Evolutionary conservation across 2,888 invertebrate genomes (phyloP).

Genomic region (Ectemnius cavifrons): DNA sequence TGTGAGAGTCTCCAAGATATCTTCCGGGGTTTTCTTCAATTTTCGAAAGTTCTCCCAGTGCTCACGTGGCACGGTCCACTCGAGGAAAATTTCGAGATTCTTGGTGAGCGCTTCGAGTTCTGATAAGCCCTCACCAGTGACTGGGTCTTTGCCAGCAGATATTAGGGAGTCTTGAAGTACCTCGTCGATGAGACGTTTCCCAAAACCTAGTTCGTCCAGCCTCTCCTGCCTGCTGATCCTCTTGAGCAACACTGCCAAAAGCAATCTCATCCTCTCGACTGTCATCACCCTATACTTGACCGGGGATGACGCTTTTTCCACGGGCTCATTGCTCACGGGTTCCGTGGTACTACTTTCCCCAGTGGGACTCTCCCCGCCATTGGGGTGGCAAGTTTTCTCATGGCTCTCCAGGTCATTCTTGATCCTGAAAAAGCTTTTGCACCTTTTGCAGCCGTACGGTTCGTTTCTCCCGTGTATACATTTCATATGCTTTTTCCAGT

Average conservation of each 20-base stretch:
- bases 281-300: constrained; percentile 81
- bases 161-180: constrained; percentile 88
- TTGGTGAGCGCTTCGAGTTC: constrained; percentile 84
- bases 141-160: constrained; percentile 85
- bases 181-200: constrained; percentile 87
- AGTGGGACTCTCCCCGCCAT: constrained; percentile 27
- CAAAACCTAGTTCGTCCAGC: constrained; percentile 88
- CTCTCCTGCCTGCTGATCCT: constrained; percentile 90
- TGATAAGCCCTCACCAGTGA: constrained; percentile 79
- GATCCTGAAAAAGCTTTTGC: constrained; percentile 86
- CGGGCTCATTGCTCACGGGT: constrained; percentile 23
- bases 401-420: constrained; percentile 87
- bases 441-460: constrained; percentile 87
- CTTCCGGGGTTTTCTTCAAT: constrained; percentile 88
- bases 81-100: constrained; percentile 88
- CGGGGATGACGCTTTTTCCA: constrained; percentile 58
- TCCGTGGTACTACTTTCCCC: constrained; percentile 45
- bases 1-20: constrained; percentile 87
- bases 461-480: constrained; percentile 89
- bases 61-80: constrained; percentile 89
- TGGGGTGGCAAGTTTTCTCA: constrained; percentile 73
- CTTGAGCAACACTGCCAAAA: constrained; percentile 89
- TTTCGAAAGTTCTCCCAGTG: constrained; percentile 88
- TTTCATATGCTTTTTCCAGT: constrained; percentile 92
- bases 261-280: constrained; percentile 87